Conservation (phyloP, 2,113 vertebrate species). For the Raphicerus campestris region DNA sequence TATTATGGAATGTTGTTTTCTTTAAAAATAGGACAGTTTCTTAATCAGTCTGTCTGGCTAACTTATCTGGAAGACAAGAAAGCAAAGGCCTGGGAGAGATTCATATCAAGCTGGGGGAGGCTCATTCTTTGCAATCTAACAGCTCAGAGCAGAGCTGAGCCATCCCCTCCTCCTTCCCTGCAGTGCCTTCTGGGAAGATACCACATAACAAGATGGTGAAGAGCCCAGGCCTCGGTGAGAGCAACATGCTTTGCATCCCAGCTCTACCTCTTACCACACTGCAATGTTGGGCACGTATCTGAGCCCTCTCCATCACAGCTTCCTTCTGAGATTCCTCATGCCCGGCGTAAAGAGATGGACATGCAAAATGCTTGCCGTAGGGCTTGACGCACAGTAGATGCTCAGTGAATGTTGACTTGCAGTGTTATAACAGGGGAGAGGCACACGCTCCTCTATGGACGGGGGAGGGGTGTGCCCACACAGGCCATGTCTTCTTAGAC, state of each 20-base stretch:
- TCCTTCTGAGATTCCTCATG: background rate
- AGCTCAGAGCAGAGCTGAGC: background rate
- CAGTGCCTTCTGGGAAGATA: background rate
- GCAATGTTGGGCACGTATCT: too few species aligned
- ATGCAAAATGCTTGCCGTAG: background rate
- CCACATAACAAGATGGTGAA: rapidly evolving
- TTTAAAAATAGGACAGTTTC: background rate
- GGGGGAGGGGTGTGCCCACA: too few species aligned
- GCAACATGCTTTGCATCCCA: too few species aligned
- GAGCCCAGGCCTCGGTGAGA: background rate
- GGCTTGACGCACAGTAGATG: background rate
- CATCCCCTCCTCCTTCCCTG: background rate
- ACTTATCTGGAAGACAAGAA: background rate
- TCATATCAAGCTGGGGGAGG: background rate
- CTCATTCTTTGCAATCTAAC: background rate
- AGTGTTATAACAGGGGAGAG: background rate
- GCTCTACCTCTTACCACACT: background rate
- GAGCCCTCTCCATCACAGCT: background rate
- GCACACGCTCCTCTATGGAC: background rate
- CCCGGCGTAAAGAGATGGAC: background rate
- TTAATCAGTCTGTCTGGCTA: background rate
- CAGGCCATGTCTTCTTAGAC: background rate
- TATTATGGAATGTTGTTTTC: background rate
- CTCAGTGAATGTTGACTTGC: background rate
- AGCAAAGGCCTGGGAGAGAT: background rate